Evolutionary conservation across 23 tunicate genomes (phyloP).

Genomic region (Phallusia fumigata): DNA sequence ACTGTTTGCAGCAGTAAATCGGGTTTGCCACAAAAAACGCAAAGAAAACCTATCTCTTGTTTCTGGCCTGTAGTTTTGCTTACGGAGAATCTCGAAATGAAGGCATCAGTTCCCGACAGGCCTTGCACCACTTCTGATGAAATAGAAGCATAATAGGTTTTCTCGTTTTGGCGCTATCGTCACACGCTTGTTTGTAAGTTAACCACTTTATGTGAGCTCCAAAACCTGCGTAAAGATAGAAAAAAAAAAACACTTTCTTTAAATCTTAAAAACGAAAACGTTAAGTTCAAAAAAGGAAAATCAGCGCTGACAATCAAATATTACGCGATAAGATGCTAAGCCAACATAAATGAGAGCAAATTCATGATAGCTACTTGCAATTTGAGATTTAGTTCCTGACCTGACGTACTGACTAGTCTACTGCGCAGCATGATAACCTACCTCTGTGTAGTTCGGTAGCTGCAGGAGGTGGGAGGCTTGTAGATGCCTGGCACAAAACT

Average conservation of each 20-base stretch:
- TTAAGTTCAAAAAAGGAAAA: too few species aligned
- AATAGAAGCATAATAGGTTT: slow-evolving; percentile 53
- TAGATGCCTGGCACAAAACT: neutral
- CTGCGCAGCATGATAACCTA: neutral
- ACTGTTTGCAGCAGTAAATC: too few species aligned
- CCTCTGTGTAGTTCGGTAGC: neutral
- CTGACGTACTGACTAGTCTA: too few species aligned
- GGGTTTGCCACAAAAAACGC: too few species aligned
- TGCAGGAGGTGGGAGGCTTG: neutral
- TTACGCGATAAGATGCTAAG: too few species aligned
- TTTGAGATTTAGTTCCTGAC: too few species aligned
- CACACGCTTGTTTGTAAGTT: slow-evolving; percentile 29
- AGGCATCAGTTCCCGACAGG: slow-evolving; percentile 55
- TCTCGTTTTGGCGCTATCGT: slow-evolving; percentile 33
- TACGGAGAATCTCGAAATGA: slow-evolving; percentile 40
- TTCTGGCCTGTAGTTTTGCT: neutral
- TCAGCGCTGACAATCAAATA: too few species aligned
- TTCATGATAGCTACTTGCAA: too few species aligned
- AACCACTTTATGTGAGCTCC: slow-evolving; percentile 59
- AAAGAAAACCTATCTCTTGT: too few species aligned
- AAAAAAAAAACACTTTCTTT: too few species aligned
- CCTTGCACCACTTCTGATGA: slow-evolving; percentile 71
- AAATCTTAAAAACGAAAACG: too few species aligned
- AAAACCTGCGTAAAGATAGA: slow-evolving; percentile 19
- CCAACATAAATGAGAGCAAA: too few species aligned